A percentile compares a stretch with the other conserved stretches of the same genome.
Evolutionary conservation across 2,888 invertebrate species (phyloP).

Genomic region (Eulithis testata): DNA sequence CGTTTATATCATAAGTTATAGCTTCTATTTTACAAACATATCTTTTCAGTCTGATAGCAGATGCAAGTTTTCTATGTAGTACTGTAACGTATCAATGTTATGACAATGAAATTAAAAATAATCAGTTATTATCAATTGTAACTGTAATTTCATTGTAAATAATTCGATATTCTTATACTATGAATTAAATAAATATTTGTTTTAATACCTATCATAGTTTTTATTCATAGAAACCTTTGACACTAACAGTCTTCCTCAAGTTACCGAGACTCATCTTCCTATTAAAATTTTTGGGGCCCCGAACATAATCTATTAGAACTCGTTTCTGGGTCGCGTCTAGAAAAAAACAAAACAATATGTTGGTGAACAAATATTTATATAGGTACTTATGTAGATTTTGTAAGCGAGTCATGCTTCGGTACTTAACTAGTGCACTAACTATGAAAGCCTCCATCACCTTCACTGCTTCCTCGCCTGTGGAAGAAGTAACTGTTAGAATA

Average conservation of each 20-base stretch:
- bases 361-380: conserved; percentile 16
- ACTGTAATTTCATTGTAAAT: conserved; percentile 83
- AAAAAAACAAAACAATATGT: conserved; percentile 45
- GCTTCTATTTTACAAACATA: conserved; percentile 77
- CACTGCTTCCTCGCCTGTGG: conserved; percentile 47
- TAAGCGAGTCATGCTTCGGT: conserved; percentile 33
- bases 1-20: conserved; percentile 78
- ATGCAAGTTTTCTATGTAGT: conserved; percentile 84
- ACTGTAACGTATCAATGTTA: conserved; percentile 76
- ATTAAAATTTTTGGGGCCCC: background rate
- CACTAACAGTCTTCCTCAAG: too few species aligned
- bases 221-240: conserved; percentile 20
- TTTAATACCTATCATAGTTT: conserved; percentile 68
- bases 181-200: conserved; percentile 83
- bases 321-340: conserved; percentile 52
- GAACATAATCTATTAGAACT: conserved; percentile 48
- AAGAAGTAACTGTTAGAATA: conserved; percentile 30
- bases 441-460: conserved; percentile 33
- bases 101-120: conserved; percentile 79
- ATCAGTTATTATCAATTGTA: conserved; percentile 65
- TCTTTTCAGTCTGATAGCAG: conserved; percentile 78
- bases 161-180: conserved; percentile 79
- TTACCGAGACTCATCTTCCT: too few species aligned
- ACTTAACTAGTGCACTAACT: conserved; percentile 28
- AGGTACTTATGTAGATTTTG: conserved; percentile 16